Evolutionary conservation across 2,888 invertebrate genomes (phyloP).

Genomic region (Mythimna albipuncta): DNA sequence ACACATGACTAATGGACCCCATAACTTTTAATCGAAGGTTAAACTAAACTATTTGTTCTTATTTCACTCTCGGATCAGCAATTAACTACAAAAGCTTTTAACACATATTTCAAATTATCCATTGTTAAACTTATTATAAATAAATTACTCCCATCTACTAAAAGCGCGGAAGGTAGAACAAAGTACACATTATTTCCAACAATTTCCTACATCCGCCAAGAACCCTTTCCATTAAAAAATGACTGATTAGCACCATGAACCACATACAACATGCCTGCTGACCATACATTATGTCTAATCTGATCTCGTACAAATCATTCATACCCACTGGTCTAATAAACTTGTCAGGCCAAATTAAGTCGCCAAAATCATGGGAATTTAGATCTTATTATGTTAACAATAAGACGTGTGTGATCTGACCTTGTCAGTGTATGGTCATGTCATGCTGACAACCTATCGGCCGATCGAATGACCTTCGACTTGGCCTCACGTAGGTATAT

Average conservation of each 20-base stretch:
- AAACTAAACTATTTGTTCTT: not conserved
- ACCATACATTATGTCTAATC: constrained; percentile 61
- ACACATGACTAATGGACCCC: not conserved
- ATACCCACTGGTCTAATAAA: constrained; percentile 56
- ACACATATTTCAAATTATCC: constrained; percentile 5
- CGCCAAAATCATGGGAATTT: constrained; percentile 11
- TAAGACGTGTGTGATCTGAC: constrained; percentile 54
- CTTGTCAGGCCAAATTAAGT: constrained; percentile 55
- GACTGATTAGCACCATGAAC: constrained; percentile 46
- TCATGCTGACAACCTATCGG: constrained; percentile 71
- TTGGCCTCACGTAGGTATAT: constrained; percentile 66
- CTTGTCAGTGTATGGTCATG: constrained; percentile 70
- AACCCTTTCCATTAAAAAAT: constrained; percentile 36
- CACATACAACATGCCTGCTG: constrained; percentile 34
- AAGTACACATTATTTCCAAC: constrained; percentile 33
- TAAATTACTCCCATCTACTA: constrained; percentile 15
- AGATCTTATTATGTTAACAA: constrained; percentile 33
- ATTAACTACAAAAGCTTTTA: constrained; percentile 21
- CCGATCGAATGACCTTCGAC: constrained; percentile 72
- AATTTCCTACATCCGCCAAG: constrained; percentile 56
- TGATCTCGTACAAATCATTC: constrained; percentile 57
- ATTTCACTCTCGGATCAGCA: not conserved
- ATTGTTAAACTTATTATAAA: constrained; percentile 21
- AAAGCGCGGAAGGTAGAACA: constrained; percentile 48
- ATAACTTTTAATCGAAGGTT: constrained; percentile 1